Evolutionary conservation across 2,888 invertebrate genomes (phyloP).

Genomic region (Melipona bicolor): DNA sequence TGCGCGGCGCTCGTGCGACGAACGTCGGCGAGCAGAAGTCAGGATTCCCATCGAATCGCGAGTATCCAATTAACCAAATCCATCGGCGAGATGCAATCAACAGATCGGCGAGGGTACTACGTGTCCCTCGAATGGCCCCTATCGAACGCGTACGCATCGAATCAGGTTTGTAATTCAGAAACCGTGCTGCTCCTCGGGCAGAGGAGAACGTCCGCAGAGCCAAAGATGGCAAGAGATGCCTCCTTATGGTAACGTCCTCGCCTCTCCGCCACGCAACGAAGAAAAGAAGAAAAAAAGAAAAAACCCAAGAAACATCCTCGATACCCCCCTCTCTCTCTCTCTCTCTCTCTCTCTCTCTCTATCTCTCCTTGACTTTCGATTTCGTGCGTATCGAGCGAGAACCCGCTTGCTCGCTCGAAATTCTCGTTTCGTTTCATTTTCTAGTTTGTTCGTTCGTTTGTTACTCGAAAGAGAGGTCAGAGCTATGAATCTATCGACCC

Average conservation of each 20-base stretch:
- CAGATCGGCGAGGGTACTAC: slow-evolving; percentile 12
- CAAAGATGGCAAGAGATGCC: slow-evolving; percentile 78
- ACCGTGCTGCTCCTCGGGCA: slow-evolving; percentile 21
- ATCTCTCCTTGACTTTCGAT: slow-evolving; percentile 24
- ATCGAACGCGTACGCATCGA: slow-evolving; percentile 9
- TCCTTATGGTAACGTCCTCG: slow-evolving; percentile 82
- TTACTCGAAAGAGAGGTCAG: no score
- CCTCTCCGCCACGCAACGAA: slow-evolving; percentile 56
- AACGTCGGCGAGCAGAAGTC: background rate
- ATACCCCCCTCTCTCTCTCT: slow-evolving; percentile 3
- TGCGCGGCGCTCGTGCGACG: background rate
- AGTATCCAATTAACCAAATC: slow-evolving; percentile 37
- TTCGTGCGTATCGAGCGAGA: background rate
- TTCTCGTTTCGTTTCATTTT: no score
- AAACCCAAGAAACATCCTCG: slow-evolving; percentile 35
- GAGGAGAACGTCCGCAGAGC: slow-evolving; percentile 53
- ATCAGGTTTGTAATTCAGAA: slow-evolving; percentile 59
- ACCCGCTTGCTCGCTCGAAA: background rate
- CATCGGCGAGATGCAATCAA: slow-evolving; percentile 34
- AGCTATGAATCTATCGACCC: no score
- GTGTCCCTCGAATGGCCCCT: slow-evolving; percentile 20
- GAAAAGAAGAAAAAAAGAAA: slow-evolving; percentile 55
- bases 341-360: slow-evolving; percentile 36
- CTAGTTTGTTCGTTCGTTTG: no score
- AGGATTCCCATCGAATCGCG: slow-evolving; percentile 18